Percentiles rank a stretch among this genome's conserved stretches.
Conservation (phyloP, 53 echinoderm and acorn worm species). For the Astropecten irregularis region DNA sequence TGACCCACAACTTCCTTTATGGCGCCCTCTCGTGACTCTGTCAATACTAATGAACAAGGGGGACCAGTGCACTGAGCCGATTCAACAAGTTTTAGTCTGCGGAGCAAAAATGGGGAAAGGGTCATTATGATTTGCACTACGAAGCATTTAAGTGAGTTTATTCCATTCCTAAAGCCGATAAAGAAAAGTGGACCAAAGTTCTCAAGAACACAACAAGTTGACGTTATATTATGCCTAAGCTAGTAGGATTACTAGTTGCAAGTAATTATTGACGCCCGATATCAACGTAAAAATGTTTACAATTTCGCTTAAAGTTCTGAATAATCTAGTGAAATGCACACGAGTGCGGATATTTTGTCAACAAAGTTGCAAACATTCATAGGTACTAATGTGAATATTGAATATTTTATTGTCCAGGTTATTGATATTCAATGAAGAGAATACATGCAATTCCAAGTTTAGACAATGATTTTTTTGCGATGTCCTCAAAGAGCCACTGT, state of each 20-base stretch:
- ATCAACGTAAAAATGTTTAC: background rate
- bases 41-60: constrained; percentile 5
- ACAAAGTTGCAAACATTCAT: too few species aligned
- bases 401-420: too few species aligned
- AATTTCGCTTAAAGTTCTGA: too few species aligned
- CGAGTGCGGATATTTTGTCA: too few species aligned
- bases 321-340: too few species aligned
- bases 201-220: background rate
- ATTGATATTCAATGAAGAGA: too few species aligned
- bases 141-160: background rate
- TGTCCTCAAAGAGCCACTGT: too few species aligned
- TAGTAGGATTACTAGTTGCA: background rate
- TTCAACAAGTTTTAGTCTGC: background rate
- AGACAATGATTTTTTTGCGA: too few species aligned
- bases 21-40: constrained; percentile 12
- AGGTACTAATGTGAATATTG: too few species aligned
- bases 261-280: background rate
- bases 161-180: background rate
- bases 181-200: background rate
- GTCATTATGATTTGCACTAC: background rate
- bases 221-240: background rate
- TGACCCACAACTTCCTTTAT: constrained; percentile 9
- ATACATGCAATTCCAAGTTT: too few species aligned
- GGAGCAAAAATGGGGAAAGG: background rate
- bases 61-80: background rate